phyloP scores from a whole-genome alignment of 2,888 invertebrate genomes.

The Spodoptera picta region DNA sequence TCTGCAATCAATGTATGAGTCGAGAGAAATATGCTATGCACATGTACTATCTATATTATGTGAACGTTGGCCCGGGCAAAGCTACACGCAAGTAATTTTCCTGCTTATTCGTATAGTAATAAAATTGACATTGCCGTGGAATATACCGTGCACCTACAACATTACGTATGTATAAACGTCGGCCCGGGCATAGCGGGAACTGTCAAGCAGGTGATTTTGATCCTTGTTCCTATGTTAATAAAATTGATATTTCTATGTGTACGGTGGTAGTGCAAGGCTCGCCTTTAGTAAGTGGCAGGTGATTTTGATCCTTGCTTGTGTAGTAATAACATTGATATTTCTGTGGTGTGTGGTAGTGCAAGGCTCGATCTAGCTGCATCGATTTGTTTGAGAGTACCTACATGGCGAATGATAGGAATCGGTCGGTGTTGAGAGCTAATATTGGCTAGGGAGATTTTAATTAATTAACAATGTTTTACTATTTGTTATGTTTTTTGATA shows the following conservation, averaged over 20 bases:
- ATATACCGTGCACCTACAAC: neutral
- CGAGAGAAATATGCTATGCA: constrained; percentile 13
- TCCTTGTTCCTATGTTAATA: too few species aligned
- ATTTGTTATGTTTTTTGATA: too few species aligned
- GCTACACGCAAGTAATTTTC: constrained; percentile 4
- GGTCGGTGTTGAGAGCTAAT: too few species aligned
- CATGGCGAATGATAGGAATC: neutral
- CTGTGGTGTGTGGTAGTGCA: neutral
- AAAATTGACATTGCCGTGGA: constrained; percentile 10
- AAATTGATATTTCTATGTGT: too few species aligned
- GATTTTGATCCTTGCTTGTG: neutral
- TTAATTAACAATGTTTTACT: too few species aligned
- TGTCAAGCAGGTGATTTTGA: too few species aligned
- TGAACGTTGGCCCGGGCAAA: constrained; percentile 13
- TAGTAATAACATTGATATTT: constrained; percentile 13
- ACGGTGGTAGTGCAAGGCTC: too few species aligned
- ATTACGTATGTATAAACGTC: too few species aligned
- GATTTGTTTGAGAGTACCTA: constrained; percentile 13
- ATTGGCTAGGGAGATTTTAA: too few species aligned
- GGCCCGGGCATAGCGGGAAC: too few species aligned
- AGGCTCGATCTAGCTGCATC: constrained; percentile 13
- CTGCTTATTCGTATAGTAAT: neutral
- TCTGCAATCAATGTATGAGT: neutral
- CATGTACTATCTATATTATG: constrained; percentile 4
- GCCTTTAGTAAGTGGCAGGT: neutral